Evolutionary conservation across 2,113 vertebrate species (phyloP), one percentile per base, ranked within the genome.

Genomic region (Garra rufa): DNA sequence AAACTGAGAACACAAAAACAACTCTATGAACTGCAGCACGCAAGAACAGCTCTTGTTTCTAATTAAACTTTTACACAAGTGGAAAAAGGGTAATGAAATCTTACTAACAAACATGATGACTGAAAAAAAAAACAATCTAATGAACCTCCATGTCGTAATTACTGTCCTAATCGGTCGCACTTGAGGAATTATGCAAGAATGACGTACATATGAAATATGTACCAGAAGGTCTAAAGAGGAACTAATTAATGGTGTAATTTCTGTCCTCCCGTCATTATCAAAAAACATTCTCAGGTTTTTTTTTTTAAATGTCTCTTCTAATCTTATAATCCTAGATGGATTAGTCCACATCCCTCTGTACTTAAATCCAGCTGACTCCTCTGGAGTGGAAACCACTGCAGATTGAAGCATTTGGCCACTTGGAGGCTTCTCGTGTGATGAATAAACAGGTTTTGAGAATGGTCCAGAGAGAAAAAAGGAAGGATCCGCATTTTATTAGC

Each of bases 1-100:
- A 99, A 10, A 98, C 98, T 99, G 89, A 82, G 21, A 50, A 69
- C 9, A 69, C 57, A 81, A 65, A 75, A 75, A 90, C 41, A 75
- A 82, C 41, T 55, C 52, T 7, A 9, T 26, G n/a, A 46, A 74
- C 50, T 50, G 61, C 26, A 24, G 21, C 11, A 71, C 1, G 9
- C 65, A 41, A 71, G n/a, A 71, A 44, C 38, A 15, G 69, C 10
- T 44, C 21, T 76, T 61, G 81, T 79, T 78, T 81, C 50, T 85
- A 50, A 85, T 87, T 82, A 87, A 26, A 63, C 81, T 71, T 71
- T 71, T 26, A 59, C 38, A 61, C n/a, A 78, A 78, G 55, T 1
- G 9, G 55, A 61, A n/a, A 38, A 69, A 24, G 11, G 19, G 19
- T 43, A 70, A 70, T 43, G 9, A 70, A 43, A 41, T 24, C 38